Percentiles rank a stretch among this genome's conserved stretches.
Conservation (phyloP, 92 coral and sea anemone species). For the Nematostella vectensis region DNA sequence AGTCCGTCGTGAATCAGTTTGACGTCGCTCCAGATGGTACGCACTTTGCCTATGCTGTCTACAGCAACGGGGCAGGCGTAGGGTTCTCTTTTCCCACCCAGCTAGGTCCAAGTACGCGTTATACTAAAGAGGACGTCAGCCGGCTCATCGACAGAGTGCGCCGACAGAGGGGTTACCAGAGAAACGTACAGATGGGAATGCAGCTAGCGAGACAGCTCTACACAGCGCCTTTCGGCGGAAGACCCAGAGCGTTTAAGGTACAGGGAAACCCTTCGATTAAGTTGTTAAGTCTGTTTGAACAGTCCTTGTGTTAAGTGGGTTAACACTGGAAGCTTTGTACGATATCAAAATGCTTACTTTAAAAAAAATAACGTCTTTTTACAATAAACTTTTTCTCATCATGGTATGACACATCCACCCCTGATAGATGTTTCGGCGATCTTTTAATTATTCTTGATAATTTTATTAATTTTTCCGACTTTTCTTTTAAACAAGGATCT, state of each 20-base stretch:
- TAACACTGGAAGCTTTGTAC: no score
- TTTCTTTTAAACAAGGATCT: no score
- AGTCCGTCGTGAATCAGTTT: constrained; percentile 21
- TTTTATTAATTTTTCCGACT: no score
- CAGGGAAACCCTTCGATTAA: neutral
- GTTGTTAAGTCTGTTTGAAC: no score
- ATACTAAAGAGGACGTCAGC: constrained; percentile 13
- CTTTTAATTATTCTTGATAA: no score
- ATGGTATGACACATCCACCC: no score
- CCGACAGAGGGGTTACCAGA: constrained; percentile 19
- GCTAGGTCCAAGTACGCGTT: constrained; percentile 6
- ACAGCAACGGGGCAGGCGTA: constrained; percentile 16
- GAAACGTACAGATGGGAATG: constrained; percentile 10
- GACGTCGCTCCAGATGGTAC: constrained; percentile 24
- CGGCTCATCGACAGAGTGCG: constrained; percentile 15
- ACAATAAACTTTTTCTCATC: no score
- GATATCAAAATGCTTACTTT: no score
- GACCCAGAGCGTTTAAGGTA: constrained; percentile 26
- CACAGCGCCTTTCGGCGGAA: constrained; percentile 20
- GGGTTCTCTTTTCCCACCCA: constrained; percentile 12
- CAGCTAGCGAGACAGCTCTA: constrained; percentile 7
- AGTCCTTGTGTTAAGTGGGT: no score
- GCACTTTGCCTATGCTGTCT: constrained; percentile 21
- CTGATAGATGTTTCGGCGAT: no score
- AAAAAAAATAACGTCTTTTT: no score